Evolutionary conservation across 1,140 invertebrate genomes (phyloP).

Genomic region (Drosophila aff.): DNA sequence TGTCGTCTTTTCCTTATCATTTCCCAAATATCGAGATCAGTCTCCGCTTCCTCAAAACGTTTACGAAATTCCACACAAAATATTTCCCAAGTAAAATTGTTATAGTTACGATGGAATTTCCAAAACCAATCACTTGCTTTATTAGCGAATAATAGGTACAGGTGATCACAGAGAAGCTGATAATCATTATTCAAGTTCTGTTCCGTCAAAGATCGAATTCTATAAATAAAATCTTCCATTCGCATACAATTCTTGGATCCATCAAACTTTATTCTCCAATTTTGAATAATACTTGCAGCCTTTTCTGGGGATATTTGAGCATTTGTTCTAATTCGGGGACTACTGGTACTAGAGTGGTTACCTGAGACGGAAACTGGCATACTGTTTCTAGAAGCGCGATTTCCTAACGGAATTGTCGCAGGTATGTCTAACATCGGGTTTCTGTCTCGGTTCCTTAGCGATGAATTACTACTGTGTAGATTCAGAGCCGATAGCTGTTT

Average conservation of each 20-base stretch:
- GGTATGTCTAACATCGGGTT: neutral
- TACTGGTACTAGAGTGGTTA: neutral
- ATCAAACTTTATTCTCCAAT: neutral
- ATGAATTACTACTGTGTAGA: neutral
- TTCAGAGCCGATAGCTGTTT: too few relatives aligned
- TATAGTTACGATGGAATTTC: too few relatives aligned
- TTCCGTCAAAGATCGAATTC: too few relatives aligned
- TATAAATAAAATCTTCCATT: neutral
- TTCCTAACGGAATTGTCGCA: neutral
- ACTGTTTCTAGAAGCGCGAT: neutral
- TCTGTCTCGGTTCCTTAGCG: neutral
- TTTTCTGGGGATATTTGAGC: neutral
- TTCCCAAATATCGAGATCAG: too few relatives aligned
- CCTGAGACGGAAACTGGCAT: neutral
- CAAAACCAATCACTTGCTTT: too few relatives aligned
- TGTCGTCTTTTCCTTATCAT: too few relatives aligned
- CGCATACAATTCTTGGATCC: constrained; percentile 2
- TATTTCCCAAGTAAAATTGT: too few relatives aligned
- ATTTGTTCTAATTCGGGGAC: neutral
- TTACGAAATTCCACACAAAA: too few relatives aligned
- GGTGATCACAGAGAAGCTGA: too few relatives aligned
- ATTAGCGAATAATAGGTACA: too few relatives aligned
- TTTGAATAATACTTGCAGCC: constrained; percentile 6
- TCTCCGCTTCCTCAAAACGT: too few relatives aligned
- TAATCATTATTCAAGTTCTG: too few relatives aligned